Base-by-base conservation (phyloP, 2,797 vertebrate species). In the Hydrophis major region DNA sequence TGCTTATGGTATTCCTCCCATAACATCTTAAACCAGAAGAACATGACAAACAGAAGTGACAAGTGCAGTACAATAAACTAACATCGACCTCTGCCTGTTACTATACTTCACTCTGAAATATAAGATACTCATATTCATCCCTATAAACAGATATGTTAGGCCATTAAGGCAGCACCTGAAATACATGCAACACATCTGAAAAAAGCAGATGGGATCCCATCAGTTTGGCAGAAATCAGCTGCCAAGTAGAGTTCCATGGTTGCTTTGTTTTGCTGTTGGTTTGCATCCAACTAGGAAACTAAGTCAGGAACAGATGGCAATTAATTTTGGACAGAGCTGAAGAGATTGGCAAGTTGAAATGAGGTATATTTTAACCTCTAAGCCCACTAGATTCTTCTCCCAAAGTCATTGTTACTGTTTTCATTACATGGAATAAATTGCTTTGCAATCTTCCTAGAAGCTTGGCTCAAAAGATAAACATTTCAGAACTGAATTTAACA, bases 71-170 rank as follows among this genome's bases (percentile, higher is more conserved):
- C 53, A 66, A n/a, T 93, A 2, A 60, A 88, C 32, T 74, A 63
- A 92, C 88, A 22, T 86, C 7, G 94, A 66, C 2, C 55, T 94
- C 90, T 94, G 13, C 7, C 56, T 94, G 78, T 56, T 93, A 92
- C 50, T 93, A 28, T 88, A 95, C 95, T 96, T 95, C 94, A 94
- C 83, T 93, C 6, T 63, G 32, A 28, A 93, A 92, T 93, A 59
- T 32, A 95, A 94, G 94, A 92, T 90, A 93, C 91, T 94, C 63
- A 95, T 94, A 96, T 97, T 91, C 25, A 90, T 94, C 87, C 86
- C 92, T 96, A 96, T 96, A 96, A 96, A 96, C 18, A 90, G 89
- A 95, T 95, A 95, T 94, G 96, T 96, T 94, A 97, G 94, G 90
- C 93, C 95, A 95, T 96, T 96, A 96, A 93, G 90, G 95, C 13